A percentile compares a stretch with the other conserved stretches of the same genome.
phyloP scores from a whole-genome alignment of 2,113 vertebrate species.

The Tachysurus vachellii region DNA sequence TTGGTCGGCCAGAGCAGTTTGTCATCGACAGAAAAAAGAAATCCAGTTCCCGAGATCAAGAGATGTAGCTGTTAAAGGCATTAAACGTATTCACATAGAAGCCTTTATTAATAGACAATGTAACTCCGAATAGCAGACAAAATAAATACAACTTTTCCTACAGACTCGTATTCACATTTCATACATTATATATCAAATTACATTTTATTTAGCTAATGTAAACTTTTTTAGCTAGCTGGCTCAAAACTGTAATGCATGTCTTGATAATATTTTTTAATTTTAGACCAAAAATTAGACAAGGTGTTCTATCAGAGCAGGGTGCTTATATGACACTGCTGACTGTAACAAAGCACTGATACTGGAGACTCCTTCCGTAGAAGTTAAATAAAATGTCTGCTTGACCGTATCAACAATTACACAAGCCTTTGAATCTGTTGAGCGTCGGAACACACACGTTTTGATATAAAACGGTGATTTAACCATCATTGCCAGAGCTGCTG shows the following conservation, averaged over 20 bases:
- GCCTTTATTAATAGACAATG: neutral
- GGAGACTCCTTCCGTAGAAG: slow-evolving; percentile 1
- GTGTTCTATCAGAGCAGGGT: too few relatives aligned
- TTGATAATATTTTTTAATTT: neutral
- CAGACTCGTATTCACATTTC: neutral
- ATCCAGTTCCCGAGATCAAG: neutral
- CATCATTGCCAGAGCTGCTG: neutral
- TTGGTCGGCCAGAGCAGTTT: slow-evolving; percentile 6
- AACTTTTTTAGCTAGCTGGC: neutral
- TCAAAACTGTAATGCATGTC: neutral
- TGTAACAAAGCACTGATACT: neutral
- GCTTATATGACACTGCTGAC: too few relatives aligned
- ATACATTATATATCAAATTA: neutral
- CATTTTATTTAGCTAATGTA: neutral
- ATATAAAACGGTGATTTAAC: neutral
- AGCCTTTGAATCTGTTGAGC: neutral
- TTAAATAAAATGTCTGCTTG: neutral
- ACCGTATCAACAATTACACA: neutral
- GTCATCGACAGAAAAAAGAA: neutral
- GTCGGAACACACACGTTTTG: too few relatives aligned
- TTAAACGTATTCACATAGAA: neutral
- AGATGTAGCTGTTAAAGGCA: neutral
- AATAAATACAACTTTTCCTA: neutral
- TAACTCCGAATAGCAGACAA: too few relatives aligned
- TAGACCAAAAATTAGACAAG: neutral